A percentile compares a stretch with the other conserved stretches of the same genome.
Evolutionary conservation across 2,797 vertebrate genomes (phyloP).

Genomic region (Xenentodon cancila): DNA sequence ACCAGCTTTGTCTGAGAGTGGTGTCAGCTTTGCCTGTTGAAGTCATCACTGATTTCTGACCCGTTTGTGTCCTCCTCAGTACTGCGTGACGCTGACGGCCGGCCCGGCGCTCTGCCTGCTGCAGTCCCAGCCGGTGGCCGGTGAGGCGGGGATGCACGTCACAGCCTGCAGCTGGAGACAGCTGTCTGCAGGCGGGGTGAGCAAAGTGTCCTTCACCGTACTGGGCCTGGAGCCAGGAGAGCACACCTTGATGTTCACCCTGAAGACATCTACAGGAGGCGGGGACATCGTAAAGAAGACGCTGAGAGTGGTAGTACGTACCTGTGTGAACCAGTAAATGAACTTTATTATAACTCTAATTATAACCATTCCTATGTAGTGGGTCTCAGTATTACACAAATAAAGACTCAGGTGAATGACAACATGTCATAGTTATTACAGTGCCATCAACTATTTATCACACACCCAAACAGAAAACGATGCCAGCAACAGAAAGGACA

Average conservation of each 20-base stretch:
- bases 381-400: too few species aligned
- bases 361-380: too few species aligned
- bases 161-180: slow-evolving; percentile 27
- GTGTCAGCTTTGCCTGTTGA: background rate
- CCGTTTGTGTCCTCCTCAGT: slow-evolving; percentile 71
- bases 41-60: accelerated
- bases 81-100: slow-evolving; percentile 82
- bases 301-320: slow-evolving; percentile 87
- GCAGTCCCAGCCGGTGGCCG: slow-evolving; percentile 23
- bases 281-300: slow-evolving; percentile 84
- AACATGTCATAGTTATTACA: too few species aligned
- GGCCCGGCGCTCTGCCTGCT: slow-evolving; percentile 85
- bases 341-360: too few species aligned
- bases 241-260: slow-evolving; percentile 86
- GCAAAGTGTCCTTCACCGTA: slow-evolving; percentile 80
- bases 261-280: slow-evolving; percentile 39
- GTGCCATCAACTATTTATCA: too few species aligned
- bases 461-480: too few species aligned
- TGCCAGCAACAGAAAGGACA: too few species aligned
- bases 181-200: slow-evolving; percentile 60
- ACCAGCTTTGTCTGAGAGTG: too few species aligned
- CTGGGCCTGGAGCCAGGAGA: slow-evolving; percentile 87
- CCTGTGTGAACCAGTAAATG: background rate
- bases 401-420: too few species aligned
- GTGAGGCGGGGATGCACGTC: background rate